Evolutionary conservation across 2,797 vertebrate genomes (phyloP), one percentile per base, ranked within the genome.

Genomic region (Brotula barbata): DNA sequence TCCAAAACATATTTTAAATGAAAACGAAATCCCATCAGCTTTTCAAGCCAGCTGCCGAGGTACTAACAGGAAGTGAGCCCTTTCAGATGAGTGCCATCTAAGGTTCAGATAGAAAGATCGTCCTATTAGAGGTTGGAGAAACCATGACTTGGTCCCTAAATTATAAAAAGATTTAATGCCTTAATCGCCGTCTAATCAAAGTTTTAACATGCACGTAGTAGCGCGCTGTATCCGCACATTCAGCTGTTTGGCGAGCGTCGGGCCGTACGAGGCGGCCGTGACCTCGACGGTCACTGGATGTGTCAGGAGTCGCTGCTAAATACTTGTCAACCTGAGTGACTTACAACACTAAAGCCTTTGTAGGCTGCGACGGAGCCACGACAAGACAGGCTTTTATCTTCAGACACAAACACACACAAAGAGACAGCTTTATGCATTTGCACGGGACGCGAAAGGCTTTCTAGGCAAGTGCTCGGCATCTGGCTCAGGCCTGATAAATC

Each of bases 401-500:
- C 74, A 71, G 16, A 42, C 58, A 48, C 61, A 68, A 65, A 42
- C 52, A 62, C 19, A 53, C 19, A 23, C 16, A 53, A 6, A 45
- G 22, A 80, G 74, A 88, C 80, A 82, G 80, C 80, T 89, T 88
- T 81, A 83, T 88, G 84, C 81, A 56, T 87, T 85, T 83, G 65
- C 54, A 62, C 71, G 76, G 78, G 78, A 84, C 78, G 80, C 62
- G 73, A 80, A 81, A 82, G 81, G 81, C 76, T 89, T 89, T 88
- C 78, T 82, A 67, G 69, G 81, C 78, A 75, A 85, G 81, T 74
- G 75, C 79, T 84, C 69, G 42, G 71, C 87, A 85, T 88, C 82
- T 83, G 82, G 70, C 68, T 81, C 61, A 55, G 67, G 67, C 76
- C 78, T 81, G 85, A 91, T 89, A 89, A 91, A 89, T 90, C 86